These are phyloP conservation scores for Copsychus sechellarum DNA, from an alignment of 2,113 vertebrate genomes.

Conservation along the genomic window DNA sequence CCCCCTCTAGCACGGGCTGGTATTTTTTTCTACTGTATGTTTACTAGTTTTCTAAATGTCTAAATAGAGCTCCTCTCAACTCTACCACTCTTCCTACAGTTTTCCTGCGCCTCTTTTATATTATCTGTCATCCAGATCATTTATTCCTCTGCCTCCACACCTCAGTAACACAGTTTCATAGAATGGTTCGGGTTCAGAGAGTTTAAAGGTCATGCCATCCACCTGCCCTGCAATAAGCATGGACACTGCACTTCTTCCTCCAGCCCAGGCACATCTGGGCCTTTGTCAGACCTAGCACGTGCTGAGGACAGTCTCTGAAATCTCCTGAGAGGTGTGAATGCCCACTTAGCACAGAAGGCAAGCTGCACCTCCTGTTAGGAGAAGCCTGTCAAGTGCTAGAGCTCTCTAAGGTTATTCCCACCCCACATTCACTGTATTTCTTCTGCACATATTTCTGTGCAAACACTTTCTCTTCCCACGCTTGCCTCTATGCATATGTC, in stretches of 20 bases:
- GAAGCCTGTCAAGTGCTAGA: not conserved
- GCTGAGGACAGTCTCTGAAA: not conserved
- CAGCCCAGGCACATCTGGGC: not conserved
- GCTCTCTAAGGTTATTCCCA: not conserved
- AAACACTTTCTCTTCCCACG: not conserved
- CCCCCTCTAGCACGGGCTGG: not conserved
- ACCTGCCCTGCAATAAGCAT: not conserved
- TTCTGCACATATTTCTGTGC: not conserved
- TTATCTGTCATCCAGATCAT: not conserved
- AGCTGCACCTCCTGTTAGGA: not conserved
- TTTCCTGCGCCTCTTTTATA: not conserved
- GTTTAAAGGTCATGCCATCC: not conserved
- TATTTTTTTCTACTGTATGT: not conserved
- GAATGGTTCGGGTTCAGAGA: not conserved
- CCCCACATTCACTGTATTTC: not conserved
- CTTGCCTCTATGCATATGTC: not conserved
- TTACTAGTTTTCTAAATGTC: conserved; percentile 8
- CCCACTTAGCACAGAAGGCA: not conserved
- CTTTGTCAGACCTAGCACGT: not conserved
- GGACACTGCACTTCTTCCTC: not conserved
- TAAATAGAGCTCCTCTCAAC: not conserved
- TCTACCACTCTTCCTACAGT: not conserved
- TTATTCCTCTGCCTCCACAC: not conserved
- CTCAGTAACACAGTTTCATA: not conserved
- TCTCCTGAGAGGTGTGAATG: not conserved